Evolutionary conservation across 2,797 vertebrate genomes (phyloP).

Genomic region (Uromys caudimaculatus): DNA sequence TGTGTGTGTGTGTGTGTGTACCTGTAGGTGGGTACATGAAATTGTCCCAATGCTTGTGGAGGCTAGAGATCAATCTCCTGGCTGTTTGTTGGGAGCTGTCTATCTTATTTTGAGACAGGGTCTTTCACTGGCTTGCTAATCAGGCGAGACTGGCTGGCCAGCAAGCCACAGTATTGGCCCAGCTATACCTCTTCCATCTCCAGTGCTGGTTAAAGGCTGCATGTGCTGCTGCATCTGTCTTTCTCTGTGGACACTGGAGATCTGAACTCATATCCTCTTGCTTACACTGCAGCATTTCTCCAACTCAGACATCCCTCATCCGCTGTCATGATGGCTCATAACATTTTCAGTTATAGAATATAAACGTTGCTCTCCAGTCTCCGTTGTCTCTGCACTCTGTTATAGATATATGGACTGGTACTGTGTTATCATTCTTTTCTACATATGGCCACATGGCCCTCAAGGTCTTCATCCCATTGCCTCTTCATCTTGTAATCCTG

Average conservation of each 20-base stretch:
- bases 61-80: background rate
- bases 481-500: conserved; percentile 13
- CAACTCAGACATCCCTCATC: no score
- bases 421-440: background rate
- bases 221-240: background rate
- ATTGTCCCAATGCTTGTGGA: background rate
- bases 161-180: background rate
- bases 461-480: background rate
- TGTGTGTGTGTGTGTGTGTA: background rate
- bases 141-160: background rate
- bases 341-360: background rate
- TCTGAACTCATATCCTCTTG: no score
- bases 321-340: background rate
- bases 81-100: accelerated
- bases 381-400: background rate
- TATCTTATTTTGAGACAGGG: background rate
- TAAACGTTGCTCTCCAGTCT: background rate
- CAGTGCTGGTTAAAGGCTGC: background rate
- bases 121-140: background rate
- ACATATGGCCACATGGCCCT: background rate
- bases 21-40: no score
- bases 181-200: background rate
- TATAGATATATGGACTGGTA: background rate
- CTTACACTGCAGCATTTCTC: no score
- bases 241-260: background rate